Percentiles rank a stretch among this genome's conserved stretches.
Evolutionary conservation across 2,797 vertebrate species (phyloP).

Genomic region (Falco columbarius): DNA sequence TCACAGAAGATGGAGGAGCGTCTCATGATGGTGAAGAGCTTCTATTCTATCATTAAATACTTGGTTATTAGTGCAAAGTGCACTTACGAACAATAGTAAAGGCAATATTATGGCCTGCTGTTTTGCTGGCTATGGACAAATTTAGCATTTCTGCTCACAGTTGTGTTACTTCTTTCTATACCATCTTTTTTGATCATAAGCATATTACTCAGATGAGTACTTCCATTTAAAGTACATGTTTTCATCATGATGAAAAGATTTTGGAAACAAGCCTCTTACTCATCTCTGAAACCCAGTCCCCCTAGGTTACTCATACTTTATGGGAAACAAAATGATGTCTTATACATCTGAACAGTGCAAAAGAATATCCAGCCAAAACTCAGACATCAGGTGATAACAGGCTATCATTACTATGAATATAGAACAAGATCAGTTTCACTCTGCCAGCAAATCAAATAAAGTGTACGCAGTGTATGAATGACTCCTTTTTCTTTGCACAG

Average conservation of each 20-base stretch:
- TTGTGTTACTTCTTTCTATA: not conserved
- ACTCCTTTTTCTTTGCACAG: not conserved
- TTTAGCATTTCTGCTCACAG: not conserved
- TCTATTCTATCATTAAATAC: not conserved
- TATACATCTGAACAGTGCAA: not conserved
- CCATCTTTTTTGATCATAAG: not conserved
- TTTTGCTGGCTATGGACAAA: not conserved
- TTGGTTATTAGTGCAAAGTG: not conserved
- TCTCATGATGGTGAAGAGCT: not conserved
- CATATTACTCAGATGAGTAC: not conserved
- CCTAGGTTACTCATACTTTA: not conserved
- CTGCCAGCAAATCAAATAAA: not conserved
- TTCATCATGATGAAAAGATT: not conserved
- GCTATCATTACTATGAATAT: not conserved
- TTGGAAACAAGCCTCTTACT: slow-evolving; percentile 8
- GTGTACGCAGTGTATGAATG: not conserved
- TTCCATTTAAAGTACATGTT: slow-evolving; percentile 8
- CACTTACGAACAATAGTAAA: not conserved
- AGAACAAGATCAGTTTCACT: not conserved
- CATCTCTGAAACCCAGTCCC: not conserved
- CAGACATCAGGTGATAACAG: not conserved
- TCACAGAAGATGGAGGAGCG: not conserved
- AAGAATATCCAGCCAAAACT: not conserved
- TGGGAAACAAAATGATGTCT: not conserved
- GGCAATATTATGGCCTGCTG: not conserved